Evolutionary conservation across 2,113 vertebrate genomes (phyloP).

Genomic region (Siphamia tubifer): DNA sequence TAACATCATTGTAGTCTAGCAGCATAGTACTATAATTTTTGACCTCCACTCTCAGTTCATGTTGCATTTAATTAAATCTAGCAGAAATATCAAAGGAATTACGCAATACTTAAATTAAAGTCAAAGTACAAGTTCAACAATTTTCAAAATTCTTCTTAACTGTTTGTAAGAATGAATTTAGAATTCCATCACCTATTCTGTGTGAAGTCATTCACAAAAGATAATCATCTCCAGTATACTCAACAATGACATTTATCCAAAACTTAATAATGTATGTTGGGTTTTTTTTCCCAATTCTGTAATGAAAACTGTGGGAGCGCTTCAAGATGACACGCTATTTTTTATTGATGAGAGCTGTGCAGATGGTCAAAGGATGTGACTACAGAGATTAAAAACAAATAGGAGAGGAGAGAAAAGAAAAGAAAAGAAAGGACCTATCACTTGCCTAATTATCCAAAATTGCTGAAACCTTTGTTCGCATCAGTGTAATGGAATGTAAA

Average conservation of each 20-base stretch:
- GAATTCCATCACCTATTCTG: not conserved
- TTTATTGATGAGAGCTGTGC: no score
- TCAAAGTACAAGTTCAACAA: not conserved
- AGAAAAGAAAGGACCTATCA: no score
- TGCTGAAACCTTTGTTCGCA: not conserved
- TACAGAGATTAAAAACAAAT: no score
- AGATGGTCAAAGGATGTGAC: no score
- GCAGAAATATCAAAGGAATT: not conserved
- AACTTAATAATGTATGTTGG: not conserved
- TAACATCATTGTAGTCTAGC: no score
- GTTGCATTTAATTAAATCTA: no score
- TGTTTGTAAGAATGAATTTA: conserved; percentile 1
- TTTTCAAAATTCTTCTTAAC: not conserved
- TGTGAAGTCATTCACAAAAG: not conserved
- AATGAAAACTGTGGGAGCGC: not conserved
- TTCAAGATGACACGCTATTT: not conserved
- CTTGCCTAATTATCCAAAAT: no score
- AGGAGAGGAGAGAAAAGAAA: no score
- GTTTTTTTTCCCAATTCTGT: conserved; percentile 3
- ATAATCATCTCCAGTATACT: not conserved
- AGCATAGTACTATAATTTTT: no score
- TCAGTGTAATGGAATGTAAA: no score
- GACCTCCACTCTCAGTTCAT: no score
- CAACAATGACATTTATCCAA: not conserved
- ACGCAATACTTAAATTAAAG: not conserved